Evolutionary conservation across 1,140 invertebrate species (phyloP).

Genomic region (Drosophila parabipectinata): DNA sequence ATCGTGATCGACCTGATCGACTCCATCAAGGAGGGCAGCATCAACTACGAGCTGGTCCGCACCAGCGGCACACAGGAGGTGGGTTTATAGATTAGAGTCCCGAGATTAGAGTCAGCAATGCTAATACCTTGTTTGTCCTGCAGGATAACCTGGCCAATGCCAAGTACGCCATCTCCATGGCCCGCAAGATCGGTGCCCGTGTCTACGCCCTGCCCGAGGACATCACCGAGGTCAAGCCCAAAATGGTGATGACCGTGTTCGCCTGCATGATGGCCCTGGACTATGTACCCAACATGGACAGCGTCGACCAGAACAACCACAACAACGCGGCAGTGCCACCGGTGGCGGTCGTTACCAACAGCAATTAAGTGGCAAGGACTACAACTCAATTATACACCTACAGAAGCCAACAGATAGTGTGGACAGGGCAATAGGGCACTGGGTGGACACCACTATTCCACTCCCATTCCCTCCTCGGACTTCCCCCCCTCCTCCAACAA

Average conservation of each 20-base stretch:
- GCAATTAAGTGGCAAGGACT: conserved; percentile 33
- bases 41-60: conserved; percentile 96
- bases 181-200: conserved; percentile 97
- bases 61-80: conserved; percentile 92
- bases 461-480: conserved; percentile 1
- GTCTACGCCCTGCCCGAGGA: conserved; percentile 99
- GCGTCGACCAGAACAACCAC: conserved; percentile 81
- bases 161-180: conserved; percentile 99
- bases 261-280: conserved; percentile 99
- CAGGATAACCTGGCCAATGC: conserved; percentile 98
- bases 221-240: conserved; percentile 98
- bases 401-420: conserved; percentile 2
- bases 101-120: neutral
- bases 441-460: no score
- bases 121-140: conserved; percentile 53
- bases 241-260: conserved; percentile 99
- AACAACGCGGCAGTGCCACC: conserved; percentile 55
- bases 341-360: conserved; percentile 56
- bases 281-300: conserved; percentile 94
- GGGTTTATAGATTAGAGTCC: conserved; percentile 38
- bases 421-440: neutral
- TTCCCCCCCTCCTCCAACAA: neutral
- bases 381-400: conserved; percentile 30
- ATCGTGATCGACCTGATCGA: conserved; percentile 98
- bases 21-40: conserved; percentile 96